These are phyloP conservation scores for Trachurus trachurus DNA, from an alignment of 2,797 vertebrate species.

Conservation along the genomic window DNA sequence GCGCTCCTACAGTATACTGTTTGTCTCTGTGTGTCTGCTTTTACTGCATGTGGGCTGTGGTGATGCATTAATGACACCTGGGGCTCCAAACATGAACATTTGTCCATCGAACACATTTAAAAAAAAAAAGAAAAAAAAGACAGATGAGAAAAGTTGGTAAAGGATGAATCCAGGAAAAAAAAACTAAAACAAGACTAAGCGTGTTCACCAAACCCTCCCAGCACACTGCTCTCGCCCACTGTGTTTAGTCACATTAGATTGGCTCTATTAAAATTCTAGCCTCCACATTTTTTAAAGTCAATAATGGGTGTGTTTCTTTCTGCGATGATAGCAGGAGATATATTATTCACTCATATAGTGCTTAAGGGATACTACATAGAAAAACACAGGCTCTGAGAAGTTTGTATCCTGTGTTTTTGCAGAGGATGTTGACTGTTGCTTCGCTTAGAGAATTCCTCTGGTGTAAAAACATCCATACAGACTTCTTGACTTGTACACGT, in stretches of 20 bases:
- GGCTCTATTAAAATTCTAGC: constrained; percentile 40
- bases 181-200: background rate
- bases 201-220: constrained; percentile 31
- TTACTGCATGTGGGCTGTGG: background rate
- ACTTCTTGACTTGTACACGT: background rate
- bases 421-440: background rate
- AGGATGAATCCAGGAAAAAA: constrained; percentile 13
- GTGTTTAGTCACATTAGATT: constrained; percentile 34
- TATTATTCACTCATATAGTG: background rate
- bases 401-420: background rate
- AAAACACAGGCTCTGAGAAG: background rate
- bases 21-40: constrained; percentile 15
- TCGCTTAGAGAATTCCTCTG: no score
- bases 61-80: constrained; percentile 16
- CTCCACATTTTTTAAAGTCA: constrained; percentile 35
- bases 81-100: background rate
- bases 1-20: background rate
- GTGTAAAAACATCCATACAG: background rate
- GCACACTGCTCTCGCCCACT: constrained; percentile 24
- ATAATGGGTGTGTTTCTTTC: constrained; percentile 27
- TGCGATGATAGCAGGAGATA: constrained; percentile 9
- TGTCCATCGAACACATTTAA: background rate
- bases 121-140: constrained; percentile 2
- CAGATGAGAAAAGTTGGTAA: background rate
- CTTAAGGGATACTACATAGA: background rate